Percentiles rank a stretch among this genome's conserved stretches.
phyloP scores from a whole-genome alignment of 2,797 vertebrate genomes.

The Dromococcyx pavoninus region DNA sequence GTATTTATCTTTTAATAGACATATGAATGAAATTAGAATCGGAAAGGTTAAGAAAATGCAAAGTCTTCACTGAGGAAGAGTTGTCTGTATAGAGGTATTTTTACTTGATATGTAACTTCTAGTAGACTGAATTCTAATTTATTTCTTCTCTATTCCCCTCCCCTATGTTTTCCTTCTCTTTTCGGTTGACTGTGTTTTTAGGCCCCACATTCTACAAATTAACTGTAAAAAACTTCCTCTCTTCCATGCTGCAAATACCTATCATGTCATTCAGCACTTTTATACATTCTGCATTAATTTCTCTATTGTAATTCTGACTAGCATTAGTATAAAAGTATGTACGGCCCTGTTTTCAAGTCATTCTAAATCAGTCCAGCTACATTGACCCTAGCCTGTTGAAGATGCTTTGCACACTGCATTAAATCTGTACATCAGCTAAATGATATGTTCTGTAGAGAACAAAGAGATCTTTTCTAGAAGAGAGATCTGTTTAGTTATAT shows the following conservation, averaged over 20 bases:
- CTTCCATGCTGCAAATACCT: not conserved
- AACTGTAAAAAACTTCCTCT: not conserved
- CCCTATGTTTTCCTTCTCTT: not conserved
- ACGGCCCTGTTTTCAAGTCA: not conserved
- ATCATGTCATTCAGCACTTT: not conserved
- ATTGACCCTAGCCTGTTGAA: not conserved
- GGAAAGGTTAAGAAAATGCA: not conserved
- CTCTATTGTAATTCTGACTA: not conserved
- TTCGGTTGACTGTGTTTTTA: not conserved
- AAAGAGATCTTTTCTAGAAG: not conserved
- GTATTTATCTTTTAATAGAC: not conserved
- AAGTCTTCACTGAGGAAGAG: not conserved
- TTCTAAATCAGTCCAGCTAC: not conserved
- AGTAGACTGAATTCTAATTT: not conserved
- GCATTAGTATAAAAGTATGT: not conserved
- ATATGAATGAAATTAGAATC: not conserved
- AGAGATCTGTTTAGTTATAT: not conserved
- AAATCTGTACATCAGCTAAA: not conserved
- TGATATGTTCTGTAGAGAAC: accelerated
- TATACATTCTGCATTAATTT: not conserved
- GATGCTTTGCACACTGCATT: accelerated
- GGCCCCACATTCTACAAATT: not conserved
- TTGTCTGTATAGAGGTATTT: not conserved
- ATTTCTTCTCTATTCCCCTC: not conserved
- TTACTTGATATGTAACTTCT: not conserved